Evolutionary conservation across 1,140 invertebrate species (phyloP), one percentile per base, ranked within the genome.

Genomic region (Probaryconus sp.): DNA sequence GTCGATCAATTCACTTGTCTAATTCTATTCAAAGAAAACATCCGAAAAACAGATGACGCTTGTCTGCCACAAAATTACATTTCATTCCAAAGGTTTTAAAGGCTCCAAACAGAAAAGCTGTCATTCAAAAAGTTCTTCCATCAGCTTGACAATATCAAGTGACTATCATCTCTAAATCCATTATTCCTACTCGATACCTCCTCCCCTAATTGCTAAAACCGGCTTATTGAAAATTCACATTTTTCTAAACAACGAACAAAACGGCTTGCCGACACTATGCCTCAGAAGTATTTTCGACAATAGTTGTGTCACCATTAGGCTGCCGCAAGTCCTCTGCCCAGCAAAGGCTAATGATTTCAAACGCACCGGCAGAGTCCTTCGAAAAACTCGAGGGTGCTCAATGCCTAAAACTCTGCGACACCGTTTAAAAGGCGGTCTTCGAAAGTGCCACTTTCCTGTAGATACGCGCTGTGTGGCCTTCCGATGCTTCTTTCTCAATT

Each of bases 241-340:
- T 65, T 55, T 24, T 47, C 28, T 13, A 65, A 65, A 65, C 40
- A 55, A 38, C 30, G 9, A 30, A 42, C 28, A 53, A 40, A 47
- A 47, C 26, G 37, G 37, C 51, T 42, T 3, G 45, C 45, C 58
- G 58, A 31, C 58, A 24, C 42, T 31, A 11, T n/a, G 18, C 18
- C 16, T 9, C 9, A 43, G 45, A 63, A 51, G 11, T 45, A 45
- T 53, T 64, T 64, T 53, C 13, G 20, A 64, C 60, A 64, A 64
- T 64, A 43, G 18, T 53, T n/a, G n/a, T 64, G 60, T 64, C 60
- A 64, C 58, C 10, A 53, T 64, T 64, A 64, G 13, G 60, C 47
- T 55, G 30, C 61, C 31, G 40, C 40, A 30, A 45, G 30, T 43
- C 14, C 21, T 65, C 10, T 18, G n/a, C 11, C 40, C 7, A 47